Percentiles rank a stretch among this genome's conserved stretches.
Conservation (phyloP, 2,113 vertebrate species). For the Sprattus sprattus region DNA sequence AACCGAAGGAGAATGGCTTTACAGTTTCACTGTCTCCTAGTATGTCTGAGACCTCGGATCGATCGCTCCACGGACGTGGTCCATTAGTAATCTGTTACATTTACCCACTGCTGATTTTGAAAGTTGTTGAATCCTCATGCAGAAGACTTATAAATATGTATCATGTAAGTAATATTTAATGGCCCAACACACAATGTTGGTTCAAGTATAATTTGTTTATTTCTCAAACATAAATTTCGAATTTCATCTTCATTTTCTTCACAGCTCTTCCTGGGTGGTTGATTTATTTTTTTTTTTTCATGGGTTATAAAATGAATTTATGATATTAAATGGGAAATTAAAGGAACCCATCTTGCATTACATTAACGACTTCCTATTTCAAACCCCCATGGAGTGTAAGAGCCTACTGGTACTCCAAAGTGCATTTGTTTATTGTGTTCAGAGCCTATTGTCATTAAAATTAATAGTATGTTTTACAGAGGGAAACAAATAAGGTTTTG, state of each 20-base stretch:
- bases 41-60: background rate
- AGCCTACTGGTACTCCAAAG: background rate
- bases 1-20: background rate
- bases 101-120: background rate
- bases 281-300: background rate
- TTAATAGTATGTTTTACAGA: conserved; percentile 35
- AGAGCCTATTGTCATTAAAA: conserved; percentile 37
- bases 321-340: background rate
- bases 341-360: background rate
- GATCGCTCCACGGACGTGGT: background rate
- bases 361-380: background rate
- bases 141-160: background rate
- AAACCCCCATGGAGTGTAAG: background rate
- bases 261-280: background rate
- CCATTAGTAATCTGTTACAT: background rate
- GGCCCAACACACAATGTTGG: background rate
- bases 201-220: background rate
- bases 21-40: background rate
- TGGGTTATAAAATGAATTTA: background rate
- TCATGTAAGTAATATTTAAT: background rate
- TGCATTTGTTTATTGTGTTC: conserved; percentile 36
- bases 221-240: background rate
- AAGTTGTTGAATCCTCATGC: background rate
- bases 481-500: conserved; percentile 15
- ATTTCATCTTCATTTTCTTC: background rate